Percentiles rank a stretch among this genome's conserved stretches.
These are phyloP conservation scores for Ochotona curzoniae DNA, from an alignment of 2,113 vertebrate genomes.

Conservation along the genomic window DNA sequence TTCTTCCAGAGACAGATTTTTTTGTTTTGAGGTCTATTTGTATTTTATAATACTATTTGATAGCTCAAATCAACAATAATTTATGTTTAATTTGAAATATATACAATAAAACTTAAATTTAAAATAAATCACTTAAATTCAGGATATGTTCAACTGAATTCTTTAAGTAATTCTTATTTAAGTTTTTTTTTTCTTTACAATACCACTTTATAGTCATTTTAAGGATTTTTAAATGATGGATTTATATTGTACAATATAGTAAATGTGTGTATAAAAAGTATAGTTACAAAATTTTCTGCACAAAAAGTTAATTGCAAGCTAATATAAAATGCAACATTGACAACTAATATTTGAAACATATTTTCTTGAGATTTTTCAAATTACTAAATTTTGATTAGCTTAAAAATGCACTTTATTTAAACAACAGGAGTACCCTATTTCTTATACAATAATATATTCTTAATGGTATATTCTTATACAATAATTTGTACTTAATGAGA, in stretches of 20 bases:
- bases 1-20: constrained; percentile 81
- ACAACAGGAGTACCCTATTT: constrained; percentile 42
- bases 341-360: constrained; percentile 41
- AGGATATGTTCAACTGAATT: constrained; percentile 12
- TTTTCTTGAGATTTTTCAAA: constrained; percentile 49
- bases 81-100: constrained; percentile 60
- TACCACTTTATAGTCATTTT: constrained; percentile 54
- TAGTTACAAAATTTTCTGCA: constrained; percentile 33
- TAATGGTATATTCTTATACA: background rate
- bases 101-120: constrained; percentile 51
- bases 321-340: constrained; percentile 14
- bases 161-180: background rate
- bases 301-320: constrained; percentile 23
- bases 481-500: constrained; percentile 31
- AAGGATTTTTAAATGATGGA: background rate
- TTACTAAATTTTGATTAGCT: constrained; percentile 41
- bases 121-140: constrained; percentile 68
- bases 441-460: no score
- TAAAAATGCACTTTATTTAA: background rate
- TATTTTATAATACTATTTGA: constrained; percentile 58
- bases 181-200: constrained; percentile 53
- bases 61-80: constrained; percentile 61
- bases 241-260: background rate
- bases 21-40: constrained; percentile 63
- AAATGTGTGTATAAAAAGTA: constrained; percentile 20